phyloP scores from a whole-genome alignment of 2,888 invertebrate species.

The Drosophila parthenogenetica region DNA sequence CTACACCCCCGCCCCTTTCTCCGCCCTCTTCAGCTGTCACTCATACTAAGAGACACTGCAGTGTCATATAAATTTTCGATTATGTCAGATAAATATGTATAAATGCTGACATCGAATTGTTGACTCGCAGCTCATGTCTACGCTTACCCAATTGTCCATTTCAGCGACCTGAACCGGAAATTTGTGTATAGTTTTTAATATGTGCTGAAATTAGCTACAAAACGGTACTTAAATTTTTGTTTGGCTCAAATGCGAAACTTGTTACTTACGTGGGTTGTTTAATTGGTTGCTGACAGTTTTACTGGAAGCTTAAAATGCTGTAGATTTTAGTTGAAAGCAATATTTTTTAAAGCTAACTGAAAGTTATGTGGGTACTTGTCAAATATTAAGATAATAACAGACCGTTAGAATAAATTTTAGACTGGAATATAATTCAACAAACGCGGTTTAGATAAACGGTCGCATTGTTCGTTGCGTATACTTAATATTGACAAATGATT shows the following conservation, averaged over 20 bases:
- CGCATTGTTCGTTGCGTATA: too few species aligned
- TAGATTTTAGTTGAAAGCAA: too few species aligned
- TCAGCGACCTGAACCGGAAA: constrained; percentile 27
- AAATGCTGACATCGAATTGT: constrained; percentile 55
- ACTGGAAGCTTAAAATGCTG: too few species aligned
- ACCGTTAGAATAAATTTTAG: too few species aligned
- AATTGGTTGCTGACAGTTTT: constrained; percentile 4
- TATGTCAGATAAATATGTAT: constrained; percentile 57
- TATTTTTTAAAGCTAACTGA: too few species aligned
- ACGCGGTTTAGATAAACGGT: too few species aligned
- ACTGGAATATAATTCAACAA: too few species aligned
- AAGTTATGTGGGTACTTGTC: too few species aligned
- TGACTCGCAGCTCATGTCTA: constrained; percentile 45
- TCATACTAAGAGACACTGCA: constrained; percentile 18
- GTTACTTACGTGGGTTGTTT: constrained; percentile 20
- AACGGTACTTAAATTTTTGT: constrained; percentile 33
- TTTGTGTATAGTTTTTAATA: constrained; percentile 59
- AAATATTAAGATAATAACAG: too few species aligned
- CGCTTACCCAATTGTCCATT: constrained; percentile 15
- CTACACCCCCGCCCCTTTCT: not conserved
- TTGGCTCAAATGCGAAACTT: constrained; percentile 10
- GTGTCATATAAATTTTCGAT: constrained; percentile 52
- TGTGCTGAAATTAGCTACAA: constrained; percentile 35
- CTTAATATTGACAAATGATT: too few species aligned
- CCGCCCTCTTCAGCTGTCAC: not conserved